A percentile compares a stretch with the other conserved stretches of the same genome.
phyloP scores from a whole-genome alignment of 2,797 vertebrate species.

The Pangasius larnaudii region DNA sequence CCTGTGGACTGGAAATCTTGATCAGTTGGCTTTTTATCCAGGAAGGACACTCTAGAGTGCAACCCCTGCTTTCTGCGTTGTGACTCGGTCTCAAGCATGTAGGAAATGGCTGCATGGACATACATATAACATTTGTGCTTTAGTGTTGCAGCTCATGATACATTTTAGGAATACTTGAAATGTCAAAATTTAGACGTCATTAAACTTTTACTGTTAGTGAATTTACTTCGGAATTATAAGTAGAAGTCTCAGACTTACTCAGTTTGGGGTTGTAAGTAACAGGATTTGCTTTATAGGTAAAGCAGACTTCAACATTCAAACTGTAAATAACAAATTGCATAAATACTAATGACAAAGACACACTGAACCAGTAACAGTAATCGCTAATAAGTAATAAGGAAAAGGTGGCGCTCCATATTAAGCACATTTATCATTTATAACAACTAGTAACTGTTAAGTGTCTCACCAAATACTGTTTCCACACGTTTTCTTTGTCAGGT shows the following conservation, averaged over 20 bases:
- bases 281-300: slow-evolving; percentile 85
- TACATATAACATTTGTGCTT: slow-evolving; percentile 54
- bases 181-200: background rate
- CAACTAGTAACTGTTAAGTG: background rate
- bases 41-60: slow-evolving; percentile 82
- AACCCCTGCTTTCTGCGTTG: slow-evolving; percentile 82
- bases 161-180: background rate
- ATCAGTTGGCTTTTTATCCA: slow-evolving; percentile 65
- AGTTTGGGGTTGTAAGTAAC: slow-evolving; percentile 81
- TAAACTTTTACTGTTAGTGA: background rate
- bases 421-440: background rate
- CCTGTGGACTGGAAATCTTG: slow-evolving; percentile 78
- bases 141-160: background rate
- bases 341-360: background rate
- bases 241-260: slow-evolving; percentile 77
- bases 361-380: background rate
- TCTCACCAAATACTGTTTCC: slow-evolving; percentile 74
- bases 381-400: background rate
- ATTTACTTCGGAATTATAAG: background rate
- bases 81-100: slow-evolving; percentile 84
- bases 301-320: slow-evolving; percentile 86
- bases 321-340: slow-evolving; percentile 70
- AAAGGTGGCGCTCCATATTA: background rate
- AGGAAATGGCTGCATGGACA: slow-evolving; percentile 78
- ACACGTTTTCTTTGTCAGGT: slow-evolving; percentile 83